A percentile compares a stretch with the other conserved stretches of the same genome.
Evolutionary conservation across 2,113 vertebrate genomes (phyloP).

Genomic region (Channa argus): DNA sequence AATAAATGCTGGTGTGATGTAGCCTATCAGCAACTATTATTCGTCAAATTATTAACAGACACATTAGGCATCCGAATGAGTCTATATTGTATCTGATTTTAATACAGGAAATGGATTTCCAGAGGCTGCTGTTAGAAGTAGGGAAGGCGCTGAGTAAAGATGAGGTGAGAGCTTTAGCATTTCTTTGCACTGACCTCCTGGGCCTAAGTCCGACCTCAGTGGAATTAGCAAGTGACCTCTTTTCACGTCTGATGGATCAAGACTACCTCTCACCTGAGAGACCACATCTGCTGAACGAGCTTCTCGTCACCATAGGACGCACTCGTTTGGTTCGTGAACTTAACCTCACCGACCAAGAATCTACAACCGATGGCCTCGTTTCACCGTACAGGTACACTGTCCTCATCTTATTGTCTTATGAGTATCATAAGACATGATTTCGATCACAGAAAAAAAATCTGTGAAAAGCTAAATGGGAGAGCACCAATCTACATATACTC

Average conservation of each 20-base stretch:
- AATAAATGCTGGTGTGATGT: too few species aligned
- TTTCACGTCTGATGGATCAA: constrained; percentile 56
- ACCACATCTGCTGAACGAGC: constrained; percentile 72
- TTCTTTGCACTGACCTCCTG: constrained; percentile 78
- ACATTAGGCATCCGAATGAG: too few species aligned
- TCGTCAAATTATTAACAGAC: too few species aligned
- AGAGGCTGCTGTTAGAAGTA: constrained; percentile 49
- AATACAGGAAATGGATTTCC: constrained; percentile 69
- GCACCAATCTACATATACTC: background rate
- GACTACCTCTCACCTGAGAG: constrained; percentile 54
- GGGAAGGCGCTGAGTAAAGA: constrained; percentile 40
- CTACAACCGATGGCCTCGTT: constrained; percentile 15
- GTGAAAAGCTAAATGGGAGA: background rate
- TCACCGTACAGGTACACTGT: constrained; percentile 75
- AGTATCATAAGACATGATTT: too few species aligned
- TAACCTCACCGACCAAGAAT: background rate
- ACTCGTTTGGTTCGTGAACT: constrained; percentile 38
- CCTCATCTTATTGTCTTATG: background rate
- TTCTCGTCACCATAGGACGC: constrained; percentile 63
- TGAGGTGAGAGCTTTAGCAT: constrained; percentile 66
- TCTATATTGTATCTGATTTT: background rate
- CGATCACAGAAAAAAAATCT: background rate
- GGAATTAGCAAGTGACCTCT: constrained; percentile 58
- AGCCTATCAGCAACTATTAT: too few species aligned
- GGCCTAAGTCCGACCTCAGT: constrained; percentile 38